These are phyloP conservation scores for Lycocerus yunnanus DNA, from an alignment of 2,888 invertebrate genomes.

Conservation along the genomic window DNA sequence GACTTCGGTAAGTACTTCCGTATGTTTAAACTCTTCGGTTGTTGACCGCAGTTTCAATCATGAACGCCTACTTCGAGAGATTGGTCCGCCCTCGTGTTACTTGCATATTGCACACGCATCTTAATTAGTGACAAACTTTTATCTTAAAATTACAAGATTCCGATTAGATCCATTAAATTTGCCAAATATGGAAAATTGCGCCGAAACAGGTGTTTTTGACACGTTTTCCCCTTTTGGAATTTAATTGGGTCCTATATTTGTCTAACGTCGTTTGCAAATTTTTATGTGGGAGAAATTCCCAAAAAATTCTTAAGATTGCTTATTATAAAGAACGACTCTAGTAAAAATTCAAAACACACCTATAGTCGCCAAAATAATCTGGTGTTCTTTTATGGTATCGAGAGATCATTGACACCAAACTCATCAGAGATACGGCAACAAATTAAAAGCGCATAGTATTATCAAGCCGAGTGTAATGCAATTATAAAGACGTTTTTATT, in stretches of 20 bases:
- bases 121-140: slow-evolving; percentile 8
- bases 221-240: not conserved
- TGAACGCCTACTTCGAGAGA: slow-evolving; percentile 44
- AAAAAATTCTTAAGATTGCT: slow-evolving; percentile 9
- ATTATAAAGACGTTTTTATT: slow-evolving; percentile 31
- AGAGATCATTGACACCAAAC: slow-evolving; percentile 52
- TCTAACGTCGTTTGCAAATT: not conserved
- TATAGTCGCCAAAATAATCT: slow-evolving; percentile 46
- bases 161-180: not conserved
- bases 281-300: not conserved
- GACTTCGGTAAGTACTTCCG: slow-evolving; percentile 52
- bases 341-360: slow-evolving; percentile 48
- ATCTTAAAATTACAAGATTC: not conserved
- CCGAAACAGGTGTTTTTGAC: not conserved
- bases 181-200: not conserved
- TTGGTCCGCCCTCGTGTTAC: slow-evolving; percentile 42
- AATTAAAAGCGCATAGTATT: slow-evolving; percentile 32
- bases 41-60: slow-evolving; percentile 47
- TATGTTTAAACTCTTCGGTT: slow-evolving; percentile 41
- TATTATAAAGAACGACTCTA: slow-evolving; percentile 26
- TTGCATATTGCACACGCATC: slow-evolving; percentile 39
- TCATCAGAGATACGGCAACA: slow-evolving; percentile 41
- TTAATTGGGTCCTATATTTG: not conserved
- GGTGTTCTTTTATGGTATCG: slow-evolving; percentile 39
- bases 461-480: slow-evolving; percentile 18